Evolutionary conservation across 37 sponge, comb jelly and placozoan species (phyloP).

Genomic region (Aplysina aerophoba): DNA sequence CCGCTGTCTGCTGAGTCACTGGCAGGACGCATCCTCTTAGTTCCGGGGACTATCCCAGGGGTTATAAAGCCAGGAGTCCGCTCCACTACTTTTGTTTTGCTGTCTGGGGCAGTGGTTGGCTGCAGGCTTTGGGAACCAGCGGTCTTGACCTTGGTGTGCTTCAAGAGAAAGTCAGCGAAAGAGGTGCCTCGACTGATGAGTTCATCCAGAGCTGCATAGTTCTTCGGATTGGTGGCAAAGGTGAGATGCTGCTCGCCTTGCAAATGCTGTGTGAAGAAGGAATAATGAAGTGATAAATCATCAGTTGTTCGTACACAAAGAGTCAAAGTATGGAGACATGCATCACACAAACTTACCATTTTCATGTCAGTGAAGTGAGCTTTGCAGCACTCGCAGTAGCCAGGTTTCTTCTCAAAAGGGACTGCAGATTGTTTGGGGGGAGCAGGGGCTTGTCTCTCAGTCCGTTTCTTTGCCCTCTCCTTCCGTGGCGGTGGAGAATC

Average conservation of each 20-base stretch:
- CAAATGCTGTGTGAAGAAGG: neutral
- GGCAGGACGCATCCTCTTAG: no score
- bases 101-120: no score
- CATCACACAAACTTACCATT: conserved; percentile 45
- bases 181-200: conserved; percentile 4
- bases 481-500: conserved; percentile 23
- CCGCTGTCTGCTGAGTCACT: no score
- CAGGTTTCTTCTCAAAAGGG: conserved; percentile 44
- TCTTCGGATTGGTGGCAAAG: neutral
- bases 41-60: neutral
- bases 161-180: conserved; percentile 3
- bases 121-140: no score
- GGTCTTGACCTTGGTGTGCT: neutral
- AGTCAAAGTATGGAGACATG: neutral
- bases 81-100: neutral
- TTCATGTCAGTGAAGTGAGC: conserved; percentile 39
- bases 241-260: conserved; percentile 19
- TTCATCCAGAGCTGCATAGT: neutral
- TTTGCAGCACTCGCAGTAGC: conserved; percentile 75
- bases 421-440: neutral
- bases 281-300: neutral
- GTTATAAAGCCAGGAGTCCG: conserved; percentile 8
- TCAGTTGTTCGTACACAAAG: neutral
- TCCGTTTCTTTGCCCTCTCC: neutral
- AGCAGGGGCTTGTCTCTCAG: neutral